These are phyloP conservation scores for Linepithema humile DNA, from an alignment of 1,140 invertebrate genomes.

Conservation along the genomic window DNA sequence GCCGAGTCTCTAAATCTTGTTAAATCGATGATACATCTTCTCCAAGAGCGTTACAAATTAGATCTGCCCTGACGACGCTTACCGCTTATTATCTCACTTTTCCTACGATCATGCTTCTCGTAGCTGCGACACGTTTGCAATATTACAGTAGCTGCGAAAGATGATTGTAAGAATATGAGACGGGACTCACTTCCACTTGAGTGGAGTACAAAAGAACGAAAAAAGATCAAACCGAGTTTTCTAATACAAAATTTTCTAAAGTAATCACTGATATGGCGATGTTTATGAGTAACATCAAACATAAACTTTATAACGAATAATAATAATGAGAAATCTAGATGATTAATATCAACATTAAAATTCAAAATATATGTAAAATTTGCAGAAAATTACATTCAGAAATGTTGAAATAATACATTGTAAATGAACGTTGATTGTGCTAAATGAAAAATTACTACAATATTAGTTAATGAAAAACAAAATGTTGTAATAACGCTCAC, in stretches of 20 bases:
- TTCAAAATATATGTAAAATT: not conserved
- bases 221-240: not conserved
- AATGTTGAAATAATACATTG: no score
- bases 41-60: slow-evolving; percentile 45
- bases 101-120: not conserved
- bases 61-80: slow-evolving; percentile 27
- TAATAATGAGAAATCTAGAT: not conserved
- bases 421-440: no score
- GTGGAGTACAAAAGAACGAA: not conserved
- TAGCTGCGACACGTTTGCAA: not conserved
- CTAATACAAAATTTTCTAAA: not conserved
- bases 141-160: not conserved
- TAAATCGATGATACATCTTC: not conserved
- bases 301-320: not conserved
- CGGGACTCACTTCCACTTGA: not conserved
- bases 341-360: not conserved
- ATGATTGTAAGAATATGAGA: not conserved
- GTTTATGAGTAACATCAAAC: not conserved
- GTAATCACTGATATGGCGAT: not conserved
- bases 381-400: not conserved
- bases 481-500: no score
- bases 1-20: not conserved
- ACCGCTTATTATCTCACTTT: not conserved
- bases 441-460: no score
- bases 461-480: not conserved